Conservation (phyloP, 2,797 vertebrate species). For the Pteronotus mesoamericanus region DNA sequence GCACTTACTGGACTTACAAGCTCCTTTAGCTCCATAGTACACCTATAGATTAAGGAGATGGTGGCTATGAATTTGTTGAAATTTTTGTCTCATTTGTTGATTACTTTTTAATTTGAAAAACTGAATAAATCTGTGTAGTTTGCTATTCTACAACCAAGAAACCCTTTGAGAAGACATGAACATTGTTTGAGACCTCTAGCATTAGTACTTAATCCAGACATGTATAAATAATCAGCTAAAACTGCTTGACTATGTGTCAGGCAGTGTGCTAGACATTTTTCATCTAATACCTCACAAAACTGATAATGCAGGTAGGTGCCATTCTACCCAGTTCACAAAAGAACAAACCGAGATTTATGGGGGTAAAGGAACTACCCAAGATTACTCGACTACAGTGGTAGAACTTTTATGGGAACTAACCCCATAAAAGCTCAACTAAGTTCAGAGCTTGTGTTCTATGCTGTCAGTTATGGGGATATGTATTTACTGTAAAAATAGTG, state of each 20-base stretch:
- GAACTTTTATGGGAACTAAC: neutral
- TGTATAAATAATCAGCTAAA: neutral
- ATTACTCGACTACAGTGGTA: neutral
- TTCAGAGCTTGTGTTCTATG: neutral
- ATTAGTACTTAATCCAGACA: neutral
- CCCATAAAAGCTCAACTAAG: too few species aligned
- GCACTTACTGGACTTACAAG: neutral
- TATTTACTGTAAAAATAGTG: slow-evolving; percentile 26
- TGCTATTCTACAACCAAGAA: neutral
- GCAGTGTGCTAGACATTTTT: neutral
- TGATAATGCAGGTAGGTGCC: neutral
- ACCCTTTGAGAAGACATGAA: neutral
- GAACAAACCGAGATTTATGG: neutral
- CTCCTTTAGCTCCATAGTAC: neutral
- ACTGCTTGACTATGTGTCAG: neutral
- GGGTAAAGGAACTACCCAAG: neutral
- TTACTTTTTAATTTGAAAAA: neutral
- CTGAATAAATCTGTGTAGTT: neutral
- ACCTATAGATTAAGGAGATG: neutral
- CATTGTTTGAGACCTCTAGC: neutral
- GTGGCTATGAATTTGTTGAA: neutral
- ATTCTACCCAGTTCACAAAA: neutral
- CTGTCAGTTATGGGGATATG: neutral
- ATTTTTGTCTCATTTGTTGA: neutral
- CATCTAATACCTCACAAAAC: neutral